A percentile compares a stretch with the other conserved stretches of the same genome.
Conservation (phyloP, 2,888 invertebrate species). For the Orchesellides sinensis region DNA sequence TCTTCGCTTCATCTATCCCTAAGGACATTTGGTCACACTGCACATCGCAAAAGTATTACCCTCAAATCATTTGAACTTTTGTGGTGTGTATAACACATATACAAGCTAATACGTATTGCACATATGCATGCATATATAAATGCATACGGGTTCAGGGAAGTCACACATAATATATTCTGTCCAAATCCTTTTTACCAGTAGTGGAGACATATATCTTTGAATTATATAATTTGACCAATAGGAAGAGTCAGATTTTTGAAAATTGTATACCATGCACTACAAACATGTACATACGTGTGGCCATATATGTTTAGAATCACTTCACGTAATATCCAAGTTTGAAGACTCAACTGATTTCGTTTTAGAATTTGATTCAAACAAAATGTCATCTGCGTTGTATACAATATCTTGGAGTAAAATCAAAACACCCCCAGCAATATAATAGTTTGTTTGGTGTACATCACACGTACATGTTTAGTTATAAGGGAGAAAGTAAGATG, state of each 20-base stretch:
- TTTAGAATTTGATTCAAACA: slow-evolving; percentile 40
- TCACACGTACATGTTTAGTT: slow-evolving; percentile 24
- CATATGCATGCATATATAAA: slow-evolving; percentile 32
- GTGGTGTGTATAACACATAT: too few relatives aligned
- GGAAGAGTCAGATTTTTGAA: too few relatives aligned
- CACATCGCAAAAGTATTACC: slow-evolving; percentile 62
- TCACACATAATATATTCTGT: slow-evolving; percentile 46
- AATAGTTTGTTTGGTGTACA: slow-evolving; percentile 55
- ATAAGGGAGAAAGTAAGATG: slow-evolving; percentile 3
- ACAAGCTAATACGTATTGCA: slow-evolving; percentile 1
- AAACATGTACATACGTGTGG: background rate
- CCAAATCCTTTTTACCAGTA: slow-evolving; percentile 7
- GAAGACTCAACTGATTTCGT: slow-evolving; percentile 26
- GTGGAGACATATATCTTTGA: slow-evolving; percentile 3
- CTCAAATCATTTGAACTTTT: slow-evolving; percentile 63
- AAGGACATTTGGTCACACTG: slow-evolving; percentile 72
- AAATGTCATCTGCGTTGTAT: slow-evolving; percentile 24
- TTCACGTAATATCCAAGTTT: slow-evolving; percentile 38
- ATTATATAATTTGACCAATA: slow-evolving; percentile 31
- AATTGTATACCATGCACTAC: too few relatives aligned
- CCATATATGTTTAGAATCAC: too few relatives aligned
- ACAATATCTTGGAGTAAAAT: slow-evolving; percentile 36
- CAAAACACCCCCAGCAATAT: slow-evolving; percentile 24
- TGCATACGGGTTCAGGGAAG: slow-evolving; percentile 29
- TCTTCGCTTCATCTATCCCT: slow-evolving; percentile 69